Evolutionary conservation across 1,140 invertebrate genomes (phyloP).

Genomic region (Drosophila triauraria): DNA sequence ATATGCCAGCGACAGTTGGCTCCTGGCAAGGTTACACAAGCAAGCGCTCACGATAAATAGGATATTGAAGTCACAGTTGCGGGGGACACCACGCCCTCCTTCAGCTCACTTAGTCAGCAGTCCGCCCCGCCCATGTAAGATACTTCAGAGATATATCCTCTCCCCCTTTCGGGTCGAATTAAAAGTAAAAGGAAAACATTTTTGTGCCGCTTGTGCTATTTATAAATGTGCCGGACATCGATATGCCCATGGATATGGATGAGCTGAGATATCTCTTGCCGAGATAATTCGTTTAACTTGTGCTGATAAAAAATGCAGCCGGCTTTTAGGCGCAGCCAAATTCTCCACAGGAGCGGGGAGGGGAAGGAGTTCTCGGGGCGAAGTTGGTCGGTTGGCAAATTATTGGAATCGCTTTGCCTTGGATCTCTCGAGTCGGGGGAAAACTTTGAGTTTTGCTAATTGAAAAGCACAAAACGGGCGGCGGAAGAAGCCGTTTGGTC

Average conservation of each 20-base stretch:
- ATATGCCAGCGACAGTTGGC: constrained; percentile 69
- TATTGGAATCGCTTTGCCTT: constrained; percentile 63
- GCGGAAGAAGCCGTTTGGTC: constrained; percentile 66
- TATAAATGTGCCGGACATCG: constrained; percentile 57
- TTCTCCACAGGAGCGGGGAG: neutral
- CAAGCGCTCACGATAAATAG: constrained; percentile 69
- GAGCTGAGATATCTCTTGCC: constrained; percentile 36
- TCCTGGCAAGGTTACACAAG: constrained; percentile 68
- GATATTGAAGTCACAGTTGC: constrained; percentile 35
- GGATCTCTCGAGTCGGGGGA: constrained; percentile 42
- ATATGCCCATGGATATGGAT: constrained; percentile 40
- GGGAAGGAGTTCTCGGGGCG: neutral
- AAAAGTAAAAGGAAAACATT: constrained; percentile 73
- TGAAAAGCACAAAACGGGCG: constrained; percentile 62
- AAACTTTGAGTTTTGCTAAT: constrained; percentile 57
- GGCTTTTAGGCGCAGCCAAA: constrained; percentile 73
- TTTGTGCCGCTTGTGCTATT: constrained; percentile 59
- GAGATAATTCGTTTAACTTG: constrained; percentile 67
- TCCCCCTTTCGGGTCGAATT: constrained; percentile 17
- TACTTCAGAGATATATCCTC: constrained; percentile 16
- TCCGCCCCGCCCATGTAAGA: constrained; percentile 27
- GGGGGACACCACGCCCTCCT: constrained; percentile 8
- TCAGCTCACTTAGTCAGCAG: neutral
- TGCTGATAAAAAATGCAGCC: constrained; percentile 71
- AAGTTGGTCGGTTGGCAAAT: constrained; percentile 46